phyloP scores from a whole-genome alignment of 2,113 vertebrate genomes.

The Hemibagrus wyckioides region DNA sequence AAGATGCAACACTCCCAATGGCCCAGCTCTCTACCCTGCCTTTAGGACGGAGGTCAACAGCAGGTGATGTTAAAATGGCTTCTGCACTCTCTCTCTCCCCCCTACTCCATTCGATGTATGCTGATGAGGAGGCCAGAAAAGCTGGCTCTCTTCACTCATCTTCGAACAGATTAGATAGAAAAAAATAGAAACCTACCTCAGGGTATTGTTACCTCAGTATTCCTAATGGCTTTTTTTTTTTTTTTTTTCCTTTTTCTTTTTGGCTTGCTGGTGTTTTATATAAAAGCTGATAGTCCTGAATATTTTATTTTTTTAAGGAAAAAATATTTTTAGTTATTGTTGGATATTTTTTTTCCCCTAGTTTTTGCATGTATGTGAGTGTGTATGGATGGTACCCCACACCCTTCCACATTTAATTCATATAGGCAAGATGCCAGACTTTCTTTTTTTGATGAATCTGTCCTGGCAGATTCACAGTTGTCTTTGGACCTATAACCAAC shows the following conservation, averaged over 20 bases:
- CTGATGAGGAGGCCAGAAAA: conserved; percentile 66
- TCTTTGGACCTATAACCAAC: conserved; percentile 37
- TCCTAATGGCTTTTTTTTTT: conserved; percentile 71
- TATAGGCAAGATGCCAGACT: not conserved
- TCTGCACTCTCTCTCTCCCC: conserved; percentile 65
- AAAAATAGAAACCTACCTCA: conserved; percentile 86
- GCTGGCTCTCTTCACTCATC: conserved; percentile 66
- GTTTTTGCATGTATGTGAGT: conserved; percentile 62
- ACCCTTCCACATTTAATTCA: conserved; percentile 18
- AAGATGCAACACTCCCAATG: not conserved
- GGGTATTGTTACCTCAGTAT: conserved; percentile 95
- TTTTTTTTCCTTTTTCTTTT: conserved; percentile 61
- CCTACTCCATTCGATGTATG: conserved; percentile 66
- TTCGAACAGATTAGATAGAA: conserved; percentile 78
- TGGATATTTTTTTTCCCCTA: conserved; percentile 71
- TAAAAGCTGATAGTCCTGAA: conserved; percentile 91
- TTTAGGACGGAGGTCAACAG: conserved; percentile 55
- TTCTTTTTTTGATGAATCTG: not conserved
- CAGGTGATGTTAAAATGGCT: conserved; percentile 60
- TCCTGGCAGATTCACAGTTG: conserved; percentile 7
- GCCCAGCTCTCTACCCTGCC: conserved; percentile 22
- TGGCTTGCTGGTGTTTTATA: conserved; percentile 81
- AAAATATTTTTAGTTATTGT: conserved; percentile 73
- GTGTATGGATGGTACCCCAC: conserved; percentile 16
- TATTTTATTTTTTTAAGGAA: conserved; percentile 98